Evolutionary conservation across 2,888 invertebrate genomes (phyloP), one percentile per base, ranked within the genome.

Genomic region (Tiliacea citrago): DNA sequence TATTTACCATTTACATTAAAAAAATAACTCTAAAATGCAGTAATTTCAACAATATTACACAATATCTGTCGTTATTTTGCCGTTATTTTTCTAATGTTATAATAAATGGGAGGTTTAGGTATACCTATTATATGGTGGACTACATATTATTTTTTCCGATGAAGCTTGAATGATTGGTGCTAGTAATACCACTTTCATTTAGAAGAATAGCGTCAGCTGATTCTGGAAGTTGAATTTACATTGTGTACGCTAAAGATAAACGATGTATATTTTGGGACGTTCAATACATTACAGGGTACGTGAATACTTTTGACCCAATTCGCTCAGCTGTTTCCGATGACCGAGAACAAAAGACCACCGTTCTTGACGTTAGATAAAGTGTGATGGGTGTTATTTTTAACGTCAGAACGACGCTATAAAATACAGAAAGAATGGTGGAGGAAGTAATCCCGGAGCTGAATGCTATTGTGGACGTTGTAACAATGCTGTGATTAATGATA

Each of bases 401-500:
- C 79, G 76, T 71, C 74, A 75, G 76, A 71, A 77, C 67, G 61
- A 77, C 76, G 82, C 85, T 79, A 84, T 87, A 88, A 88, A 89
- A 80, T 86, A 86, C 81, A 81, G 78, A 84, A 87, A 84, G 80
- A 83, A 86, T 75, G 70, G 69, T 51, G 67, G 67, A 72, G 77
- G 79, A 84, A 87, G 84, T 88, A 87, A 90, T 88, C 86, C 83
- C 66, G 75, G 74, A 75, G 78, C 81, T 82, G 86, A 83, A 81
- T 77, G 76, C 86, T 82, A 88, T 90, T 90, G 90, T 91, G 86
- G 79, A 77, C 68, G 75, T 60, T 77, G 84, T 86, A 89, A 91
- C 92, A 91, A 91, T 88, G 88, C 83, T 73, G 82, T 91, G 91
- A 91, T 91, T 90, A 90, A 91, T 91, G 88, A 84, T 74, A 84